Evolutionary conservation across 1,140 invertebrate species (phyloP).

Genomic region (Drosophila repletoides): DNA sequence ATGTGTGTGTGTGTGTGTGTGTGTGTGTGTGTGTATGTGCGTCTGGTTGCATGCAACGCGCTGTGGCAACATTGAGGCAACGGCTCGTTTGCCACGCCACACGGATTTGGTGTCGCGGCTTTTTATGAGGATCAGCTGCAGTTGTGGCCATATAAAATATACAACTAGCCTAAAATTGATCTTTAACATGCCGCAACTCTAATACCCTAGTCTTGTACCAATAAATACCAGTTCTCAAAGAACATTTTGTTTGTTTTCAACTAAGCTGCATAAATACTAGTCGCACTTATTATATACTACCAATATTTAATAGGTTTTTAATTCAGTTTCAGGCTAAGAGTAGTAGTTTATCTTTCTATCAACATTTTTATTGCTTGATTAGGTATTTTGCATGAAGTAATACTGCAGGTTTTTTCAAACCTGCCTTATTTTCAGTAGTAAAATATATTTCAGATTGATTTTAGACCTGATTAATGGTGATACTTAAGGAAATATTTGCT

Average conservation of each 20-base stretch:
- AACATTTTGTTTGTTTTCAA: neutral
- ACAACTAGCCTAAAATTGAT: conserved; percentile 42
- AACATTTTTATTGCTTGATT: too few species aligned
- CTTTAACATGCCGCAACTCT: conserved; percentile 16
- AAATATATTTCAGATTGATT: too few species aligned
- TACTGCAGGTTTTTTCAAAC: too few species aligned
- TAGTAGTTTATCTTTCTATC: too few species aligned
- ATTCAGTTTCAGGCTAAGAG: too few species aligned
- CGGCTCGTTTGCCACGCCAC: conserved; percentile 75
- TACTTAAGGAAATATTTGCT: too few species aligned
- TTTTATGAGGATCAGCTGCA: conserved; percentile 80
- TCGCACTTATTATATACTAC: too few species aligned
- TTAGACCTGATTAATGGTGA: too few species aligned
- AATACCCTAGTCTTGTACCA: conserved; percentile 45
- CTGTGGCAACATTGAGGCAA: conserved; percentile 51
- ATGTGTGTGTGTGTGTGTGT: conserved; percentile 1
- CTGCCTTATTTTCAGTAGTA: too few species aligned
- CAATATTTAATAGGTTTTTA: too few species aligned
- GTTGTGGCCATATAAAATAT: conserved; percentile 74
- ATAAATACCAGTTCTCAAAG: neutral
- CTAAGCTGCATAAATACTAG: neutral
- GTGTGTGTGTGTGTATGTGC: conserved; percentile 17
- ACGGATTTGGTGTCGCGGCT: conserved; percentile 75
- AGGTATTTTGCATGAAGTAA: too few species aligned
- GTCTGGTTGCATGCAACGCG: conserved; percentile 59